phyloP scores from a whole-genome alignment of 2,113 vertebrate genomes.

The Psittacula cyanocephala region DNA sequence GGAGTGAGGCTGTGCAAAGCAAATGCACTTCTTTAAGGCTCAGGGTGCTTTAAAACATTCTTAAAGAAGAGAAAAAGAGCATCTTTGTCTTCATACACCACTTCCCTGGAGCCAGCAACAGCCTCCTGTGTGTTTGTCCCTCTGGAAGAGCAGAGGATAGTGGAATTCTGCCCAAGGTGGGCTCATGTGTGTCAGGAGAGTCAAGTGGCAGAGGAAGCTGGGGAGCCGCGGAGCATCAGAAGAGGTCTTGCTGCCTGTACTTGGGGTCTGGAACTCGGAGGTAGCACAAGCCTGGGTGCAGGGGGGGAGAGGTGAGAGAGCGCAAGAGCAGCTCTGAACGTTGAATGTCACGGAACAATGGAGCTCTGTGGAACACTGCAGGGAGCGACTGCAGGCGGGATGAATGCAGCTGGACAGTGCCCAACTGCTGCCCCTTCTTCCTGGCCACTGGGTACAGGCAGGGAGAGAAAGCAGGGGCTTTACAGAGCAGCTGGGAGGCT shows the following conservation, averaged over 20 bases:
- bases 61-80: background rate
- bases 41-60: background rate
- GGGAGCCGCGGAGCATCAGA: background rate
- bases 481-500: background rate
- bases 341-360: background rate
- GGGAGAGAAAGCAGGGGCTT: background rate
- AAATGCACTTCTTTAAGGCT: background rate
- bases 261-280: background rate
- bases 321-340: background rate
- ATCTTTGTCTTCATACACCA: background rate
- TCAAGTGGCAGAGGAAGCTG: background rate
- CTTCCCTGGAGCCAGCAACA: background rate
- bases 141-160: background rate
- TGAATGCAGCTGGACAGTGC: background rate
- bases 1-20: background rate
- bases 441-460: background rate
- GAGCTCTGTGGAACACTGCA: background rate
- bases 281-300: background rate
- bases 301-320: background rate
- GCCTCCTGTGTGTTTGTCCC: background rate
- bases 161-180: background rate
- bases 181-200: accelerated
- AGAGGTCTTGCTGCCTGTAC: background rate
- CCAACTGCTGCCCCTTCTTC: background rate
- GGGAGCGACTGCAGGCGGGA: background rate